phyloP scores from a whole-genome alignment of 30 jellyfish, hydroid and myxozoan genomes.

The Nemopilema nomurai region DNA sequence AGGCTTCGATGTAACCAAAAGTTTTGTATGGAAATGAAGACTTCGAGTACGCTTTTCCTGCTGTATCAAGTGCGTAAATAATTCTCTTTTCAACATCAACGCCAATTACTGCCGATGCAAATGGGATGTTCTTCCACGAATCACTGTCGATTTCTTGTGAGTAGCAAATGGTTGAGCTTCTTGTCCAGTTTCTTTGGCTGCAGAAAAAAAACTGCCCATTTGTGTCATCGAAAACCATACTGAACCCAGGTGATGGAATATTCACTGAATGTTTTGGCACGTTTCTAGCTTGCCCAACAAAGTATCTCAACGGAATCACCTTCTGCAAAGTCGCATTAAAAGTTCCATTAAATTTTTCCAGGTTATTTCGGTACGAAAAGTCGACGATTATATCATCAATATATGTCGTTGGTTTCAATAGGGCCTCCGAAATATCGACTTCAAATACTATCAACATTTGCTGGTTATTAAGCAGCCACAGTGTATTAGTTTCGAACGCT shows the following conservation, averaged over 20 bases:
- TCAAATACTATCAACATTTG: background rate
- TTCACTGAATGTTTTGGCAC: background rate
- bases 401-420: background rate
- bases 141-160: background rate
- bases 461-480: conserved; percentile 17
- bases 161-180: background rate
- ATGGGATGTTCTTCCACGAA: background rate
- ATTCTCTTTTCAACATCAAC: background rate
- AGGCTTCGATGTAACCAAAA: background rate
- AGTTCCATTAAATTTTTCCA: conserved; percentile 15
- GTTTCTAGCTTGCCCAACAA: background rate
- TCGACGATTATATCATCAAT: conserved; percentile 11
- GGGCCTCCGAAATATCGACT: conserved; percentile 3
- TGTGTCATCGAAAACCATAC: conserved; percentile 37
- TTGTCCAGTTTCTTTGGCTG: background rate
- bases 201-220: conserved; percentile 13
- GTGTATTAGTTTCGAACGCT: conserved; percentile 11
- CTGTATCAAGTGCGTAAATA: background rate
- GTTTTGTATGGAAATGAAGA: background rate
- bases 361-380: conserved; percentile 28
- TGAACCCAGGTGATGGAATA: conserved; percentile 23
- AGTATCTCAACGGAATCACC: conserved; percentile 4
- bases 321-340: background rate
- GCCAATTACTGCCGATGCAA: background rate
- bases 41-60: background rate